These are phyloP conservation scores for Eurypyga helias DNA, from an alignment of 2,113 vertebrate genomes.

Conservation along the genomic window DNA sequence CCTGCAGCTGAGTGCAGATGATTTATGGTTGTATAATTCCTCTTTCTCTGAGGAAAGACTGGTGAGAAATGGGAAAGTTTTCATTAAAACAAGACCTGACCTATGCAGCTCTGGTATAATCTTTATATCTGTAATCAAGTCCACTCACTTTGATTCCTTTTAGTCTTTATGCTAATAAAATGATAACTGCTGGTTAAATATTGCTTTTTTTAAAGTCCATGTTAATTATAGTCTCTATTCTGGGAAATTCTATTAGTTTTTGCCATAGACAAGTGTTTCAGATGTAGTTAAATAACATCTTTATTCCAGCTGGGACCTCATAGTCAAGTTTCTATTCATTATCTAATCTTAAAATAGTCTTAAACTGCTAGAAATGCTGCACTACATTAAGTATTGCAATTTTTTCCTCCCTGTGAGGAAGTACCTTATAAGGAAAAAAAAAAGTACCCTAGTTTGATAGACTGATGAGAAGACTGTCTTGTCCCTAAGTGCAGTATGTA, in stretches of 20 bases:
- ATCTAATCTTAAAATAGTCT: conserved; percentile 38
- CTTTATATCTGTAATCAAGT: no score
- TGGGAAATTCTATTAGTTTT: conserved; percentile 29
- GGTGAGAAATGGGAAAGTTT: neutral
- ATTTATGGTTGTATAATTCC: neutral
- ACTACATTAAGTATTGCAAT: neutral
- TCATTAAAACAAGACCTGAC: neutral
- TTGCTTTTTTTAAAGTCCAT: neutral
- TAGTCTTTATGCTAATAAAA: neutral
- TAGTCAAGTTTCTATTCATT: conserved; percentile 3
- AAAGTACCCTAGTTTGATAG: neutral
- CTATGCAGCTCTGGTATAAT: no score
- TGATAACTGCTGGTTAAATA: neutral
- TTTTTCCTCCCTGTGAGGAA: neutral
- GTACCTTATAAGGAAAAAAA: neutral
- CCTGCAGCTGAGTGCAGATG: neutral
- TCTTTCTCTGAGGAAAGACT: neutral
- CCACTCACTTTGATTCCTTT: no score
- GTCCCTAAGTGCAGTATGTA: neutral
- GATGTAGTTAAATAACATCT: conserved; percentile 15
- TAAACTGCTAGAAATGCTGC: neutral
- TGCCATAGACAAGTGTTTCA: neutral
- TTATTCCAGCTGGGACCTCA: conserved; percentile 18
- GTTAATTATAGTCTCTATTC: neutral
- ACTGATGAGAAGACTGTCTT: neutral